Evolutionary conservation across 2,113 vertebrate genomes (phyloP).

Genomic region (Pygathrix nemaeus): DNA sequence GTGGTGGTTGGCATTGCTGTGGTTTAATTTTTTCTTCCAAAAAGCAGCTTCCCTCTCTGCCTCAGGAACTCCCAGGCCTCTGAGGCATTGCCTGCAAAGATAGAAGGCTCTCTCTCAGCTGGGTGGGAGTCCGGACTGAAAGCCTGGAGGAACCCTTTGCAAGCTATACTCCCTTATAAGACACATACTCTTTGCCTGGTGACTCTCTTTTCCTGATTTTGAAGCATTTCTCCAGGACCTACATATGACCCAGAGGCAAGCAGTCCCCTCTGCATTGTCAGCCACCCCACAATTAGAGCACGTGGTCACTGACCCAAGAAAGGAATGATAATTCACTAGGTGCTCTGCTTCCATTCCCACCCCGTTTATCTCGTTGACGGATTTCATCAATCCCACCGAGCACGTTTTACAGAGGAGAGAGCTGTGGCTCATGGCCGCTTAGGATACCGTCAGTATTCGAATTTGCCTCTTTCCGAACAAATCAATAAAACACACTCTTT

Average conservation of each 20-base stretch:
- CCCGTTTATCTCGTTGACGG: not conserved
- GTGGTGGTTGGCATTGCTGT: not conserved
- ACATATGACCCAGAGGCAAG: not conserved
- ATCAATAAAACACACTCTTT: not conserved
- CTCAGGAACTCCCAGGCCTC: not conserved
- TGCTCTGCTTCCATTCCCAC: not conserved
- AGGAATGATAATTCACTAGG: not conserved
- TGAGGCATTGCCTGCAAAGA: not conserved
- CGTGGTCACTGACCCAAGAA: not conserved
- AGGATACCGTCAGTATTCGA: not conserved
- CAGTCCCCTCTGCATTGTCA: not conserved
- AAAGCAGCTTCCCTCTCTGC: not conserved
- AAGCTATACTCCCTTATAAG: conserved; percentile 34
- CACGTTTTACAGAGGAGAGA: not conserved
- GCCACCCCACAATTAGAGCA: not conserved
- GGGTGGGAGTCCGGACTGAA: not conserved
- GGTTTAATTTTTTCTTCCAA: not conserved
- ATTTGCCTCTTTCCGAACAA: not conserved
- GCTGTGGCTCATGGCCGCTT: not conserved
- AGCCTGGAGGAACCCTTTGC: not conserved
- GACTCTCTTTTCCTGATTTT: conserved; percentile 13
- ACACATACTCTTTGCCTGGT: not conserved
- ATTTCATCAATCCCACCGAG: not conserved
- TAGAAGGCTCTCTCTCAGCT: not conserved
- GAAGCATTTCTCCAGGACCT: conserved; percentile 5